Conservation (phyloP, 2,888 invertebrate genomes). For the Limnephilus lunatus region DNA sequence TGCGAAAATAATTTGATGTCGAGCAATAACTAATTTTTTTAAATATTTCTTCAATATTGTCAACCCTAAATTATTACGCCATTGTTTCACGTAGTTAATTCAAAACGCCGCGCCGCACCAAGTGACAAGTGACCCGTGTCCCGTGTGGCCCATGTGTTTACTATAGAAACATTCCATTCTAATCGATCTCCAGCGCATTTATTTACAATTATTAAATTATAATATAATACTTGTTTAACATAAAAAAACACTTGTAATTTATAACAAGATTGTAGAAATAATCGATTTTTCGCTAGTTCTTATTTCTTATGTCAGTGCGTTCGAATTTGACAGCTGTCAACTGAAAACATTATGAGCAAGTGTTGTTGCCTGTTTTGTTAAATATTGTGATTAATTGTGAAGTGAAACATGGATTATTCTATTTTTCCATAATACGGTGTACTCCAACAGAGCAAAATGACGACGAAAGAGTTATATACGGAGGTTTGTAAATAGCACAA, state of each 20-base stretch:
- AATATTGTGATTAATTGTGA: conserved; percentile 5
- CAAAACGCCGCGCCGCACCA: not conserved
- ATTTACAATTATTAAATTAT: not conserved
- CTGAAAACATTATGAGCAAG: not conserved
- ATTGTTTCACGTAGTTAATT: not conserved
- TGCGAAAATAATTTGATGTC: not conserved
- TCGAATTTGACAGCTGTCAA: conserved; percentile 25
- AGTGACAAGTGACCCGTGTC: not conserved
- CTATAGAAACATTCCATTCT: not conserved
- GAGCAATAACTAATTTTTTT: too few species aligned
- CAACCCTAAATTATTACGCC: not conserved
- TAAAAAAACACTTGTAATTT: not conserved
- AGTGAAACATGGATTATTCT: not conserved
- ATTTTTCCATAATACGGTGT: not conserved
- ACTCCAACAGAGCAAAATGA: not conserved
- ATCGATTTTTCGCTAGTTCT: not conserved
- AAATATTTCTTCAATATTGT: not conserved
- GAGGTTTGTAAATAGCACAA: not conserved
- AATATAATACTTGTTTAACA: not conserved
- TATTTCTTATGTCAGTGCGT: not conserved
- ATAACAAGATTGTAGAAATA: not conserved
- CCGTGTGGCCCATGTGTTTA: conserved; percentile 13
- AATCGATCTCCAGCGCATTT: not conserved
- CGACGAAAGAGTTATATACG: conserved; percentile 9
- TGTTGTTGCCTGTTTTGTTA: not conserved